Evolutionary conservation across 2,888 invertebrate species (phyloP), one percentile per base, ranked within the genome.

Genomic region (Amblyteles armatorius): DNA sequence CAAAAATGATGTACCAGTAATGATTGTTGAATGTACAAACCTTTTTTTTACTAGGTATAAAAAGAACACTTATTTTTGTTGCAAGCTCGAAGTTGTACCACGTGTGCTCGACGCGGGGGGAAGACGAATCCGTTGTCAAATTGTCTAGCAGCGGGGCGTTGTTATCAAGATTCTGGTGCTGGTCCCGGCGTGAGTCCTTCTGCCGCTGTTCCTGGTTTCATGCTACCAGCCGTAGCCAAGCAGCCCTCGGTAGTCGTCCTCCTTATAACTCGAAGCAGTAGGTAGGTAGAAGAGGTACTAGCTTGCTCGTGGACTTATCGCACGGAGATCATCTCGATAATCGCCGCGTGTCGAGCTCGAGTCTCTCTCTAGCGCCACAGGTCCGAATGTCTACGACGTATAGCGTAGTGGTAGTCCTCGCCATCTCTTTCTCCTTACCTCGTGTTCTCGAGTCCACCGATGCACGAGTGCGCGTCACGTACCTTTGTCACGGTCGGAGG

Each of bases 81-180:
- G 9, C 11, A 33, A 63, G 29, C 7, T 63, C 29, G 33, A 63
- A 63, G 29, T 63, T 52, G 48, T 44, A 19, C 29, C 52, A 71
- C 29, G 68, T 60, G 55, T 65, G 22, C 63, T 11, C 22, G 79
- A 79, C 84, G 72, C 67, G 83, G 69, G 78, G 78, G 71, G 87
- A 90, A 90, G 91, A 91, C 90, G 90, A 91, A 91, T 90, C 89
- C 90, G 91, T 91, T 91, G 91, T 91, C 91, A 90, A 91, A 91
- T 91, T 90, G 91, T 91, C 89, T 90, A 91, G 87, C 91, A 91
- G 91, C 90, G 88, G 91, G 91, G 88, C 84, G 87, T 91, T 91
- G 88, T 91, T 91, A 91, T 91, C 91, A 91, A 91, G 91, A 91
- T 91, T 86, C 88, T 89, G 87, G 87, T 87, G 88, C 84, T 82